These are phyloP conservation scores for Pelobates fuscus DNA, from an alignment of 2,113 vertebrate species.

Conservation along the genomic window DNA sequence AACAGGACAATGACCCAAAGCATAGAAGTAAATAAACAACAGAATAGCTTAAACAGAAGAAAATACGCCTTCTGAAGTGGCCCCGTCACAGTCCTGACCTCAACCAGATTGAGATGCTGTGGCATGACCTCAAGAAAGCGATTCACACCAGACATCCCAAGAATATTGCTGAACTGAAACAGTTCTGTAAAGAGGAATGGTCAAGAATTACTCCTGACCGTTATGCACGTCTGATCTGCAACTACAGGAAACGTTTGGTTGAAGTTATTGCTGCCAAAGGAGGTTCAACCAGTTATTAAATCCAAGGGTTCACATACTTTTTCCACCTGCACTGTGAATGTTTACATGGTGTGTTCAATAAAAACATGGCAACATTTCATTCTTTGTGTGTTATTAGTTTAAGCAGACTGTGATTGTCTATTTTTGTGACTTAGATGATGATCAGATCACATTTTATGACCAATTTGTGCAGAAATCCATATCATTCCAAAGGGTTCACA, in stretches of 20 bases:
- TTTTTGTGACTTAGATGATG: too few species aligned
- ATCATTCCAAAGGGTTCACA: too few species aligned
- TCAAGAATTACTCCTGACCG: background rate
- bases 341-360: background rate
- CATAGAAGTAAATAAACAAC: background rate
- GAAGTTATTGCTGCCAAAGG: constrained; percentile 8
- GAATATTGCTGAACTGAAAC: background rate
- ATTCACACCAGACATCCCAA: background rate
- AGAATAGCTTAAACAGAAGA: background rate
- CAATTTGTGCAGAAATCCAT: too few species aligned
- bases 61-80: constrained; percentile 8
- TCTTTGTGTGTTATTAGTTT: background rate
- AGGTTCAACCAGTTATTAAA: constrained; percentile 4
- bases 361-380: background rate
- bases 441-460: too few species aligned
- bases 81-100: constrained; percentile 7
- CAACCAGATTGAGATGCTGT: constrained; percentile 9
- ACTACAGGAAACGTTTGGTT: constrained; percentile 18
- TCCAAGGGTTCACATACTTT: background rate
- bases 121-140: constrained; percentile 1
- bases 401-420: too few species aligned
- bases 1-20: constrained; percentile 10
- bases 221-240: background rate
- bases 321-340: constrained; percentile 2
- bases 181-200: background rate